Percentiles rank a stretch among this genome's conserved stretches.
These are phyloP conservation scores for Bos taurus DNA, from an alignment of 2,113 vertebrate species.

Conservation along the genomic window ARS-UCD2.0 NC_037346.1:9392001-9392500, in stretches of 20 bases:
- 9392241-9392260: conserved; percentile 9
- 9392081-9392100: conserved; percentile 36
- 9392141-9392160: conserved; percentile 55
- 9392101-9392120: not conserved
- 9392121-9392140: conserved; percentile 37
- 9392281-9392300: conserved; percentile 23
- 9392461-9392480: not conserved
- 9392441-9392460: conserved; percentile 11
- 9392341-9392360: not conserved
- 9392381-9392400: not conserved
- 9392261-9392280: conserved; percentile 49
- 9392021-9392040: conserved; percentile 54
- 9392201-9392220: conserved; percentile 39
- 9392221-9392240: not conserved
- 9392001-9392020: conserved; percentile 63
- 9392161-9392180: conserved; percentile 53
- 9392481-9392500: not conserved
- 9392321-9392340: conserved; percentile 39
- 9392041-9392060: conserved; percentile 38
- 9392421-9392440: not conserved
- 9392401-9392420: not conserved
- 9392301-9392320: conserved; percentile 21
- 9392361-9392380: not conserved
- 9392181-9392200: conserved; percentile 37
- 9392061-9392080: conserved; percentile 47